Percentiles rank a stretch among this genome's conserved stretches.
phyloP scores from a whole-genome alignment of 2,888 invertebrate genomes.

The Sericinus montela region DNA sequence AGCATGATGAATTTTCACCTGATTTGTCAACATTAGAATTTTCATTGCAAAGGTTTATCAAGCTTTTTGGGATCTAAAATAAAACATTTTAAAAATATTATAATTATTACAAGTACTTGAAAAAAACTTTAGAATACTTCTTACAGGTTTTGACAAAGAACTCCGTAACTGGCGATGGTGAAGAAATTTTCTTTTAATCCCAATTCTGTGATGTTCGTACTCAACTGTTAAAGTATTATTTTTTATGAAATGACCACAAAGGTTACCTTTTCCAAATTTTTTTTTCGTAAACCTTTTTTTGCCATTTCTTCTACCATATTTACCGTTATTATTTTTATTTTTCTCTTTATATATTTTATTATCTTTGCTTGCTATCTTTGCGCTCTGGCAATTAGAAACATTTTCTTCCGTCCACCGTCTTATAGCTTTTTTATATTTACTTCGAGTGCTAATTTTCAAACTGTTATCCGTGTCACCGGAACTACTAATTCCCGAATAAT shows the following conservation, averaged over 20 bases:
- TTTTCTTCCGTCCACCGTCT: background rate
- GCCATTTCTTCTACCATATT: background rate
- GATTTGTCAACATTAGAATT: constrained; percentile 27
- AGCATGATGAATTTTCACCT: background rate
- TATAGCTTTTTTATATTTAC: constrained; percentile 1
- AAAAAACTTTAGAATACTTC: constrained; percentile 16
- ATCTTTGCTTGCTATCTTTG: background rate
- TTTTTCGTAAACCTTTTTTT: constrained; percentile 6
- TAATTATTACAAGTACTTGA: background rate
- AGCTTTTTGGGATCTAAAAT: constrained; percentile 54
- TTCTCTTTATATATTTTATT: background rate
- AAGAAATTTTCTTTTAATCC: constrained; percentile 26
- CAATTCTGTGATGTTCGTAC: constrained; percentile 18
- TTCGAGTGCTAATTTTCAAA: constrained; percentile 2
- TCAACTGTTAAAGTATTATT: constrained; percentile 3
- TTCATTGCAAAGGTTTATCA: constrained; percentile 45
- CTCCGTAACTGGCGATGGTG: constrained; percentile 27
- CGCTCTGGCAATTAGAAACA: background rate
- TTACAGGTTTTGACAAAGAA: constrained; percentile 45
- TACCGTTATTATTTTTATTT: background rate
- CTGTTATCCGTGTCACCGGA: constrained; percentile 17
- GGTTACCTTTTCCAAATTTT: constrained; percentile 6
- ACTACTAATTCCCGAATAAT: constrained; percentile 10
- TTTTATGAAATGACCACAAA: constrained; percentile 11
- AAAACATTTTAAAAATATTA: background rate